Conservation (phyloP, 2,113 vertebrate genomes). For the Upupa epops region DNA sequence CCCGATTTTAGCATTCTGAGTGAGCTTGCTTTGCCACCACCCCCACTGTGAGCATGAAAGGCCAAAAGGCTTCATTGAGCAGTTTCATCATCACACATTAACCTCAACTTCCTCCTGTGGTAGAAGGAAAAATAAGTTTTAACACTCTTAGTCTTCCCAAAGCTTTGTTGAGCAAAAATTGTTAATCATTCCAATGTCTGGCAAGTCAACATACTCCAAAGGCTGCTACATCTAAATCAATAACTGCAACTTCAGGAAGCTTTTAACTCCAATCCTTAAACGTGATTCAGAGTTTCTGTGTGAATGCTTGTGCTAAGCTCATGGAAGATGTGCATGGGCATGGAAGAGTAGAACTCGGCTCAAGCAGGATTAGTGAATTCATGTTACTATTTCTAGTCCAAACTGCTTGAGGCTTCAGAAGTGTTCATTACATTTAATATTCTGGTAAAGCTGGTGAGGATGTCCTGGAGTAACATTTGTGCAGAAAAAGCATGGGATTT, state of each 20-base stretch:
- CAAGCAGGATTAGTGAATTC: not conserved
- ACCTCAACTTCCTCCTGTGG: conserved; percentile 17
- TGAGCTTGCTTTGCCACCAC: not conserved
- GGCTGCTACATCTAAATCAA: not conserved
- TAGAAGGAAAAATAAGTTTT: conserved; percentile 15
- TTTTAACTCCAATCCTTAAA: not conserved
- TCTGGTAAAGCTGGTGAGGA: not conserved
- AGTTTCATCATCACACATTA: conserved; percentile 32
- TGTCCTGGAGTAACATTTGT: not conserved
- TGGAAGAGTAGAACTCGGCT: not conserved
- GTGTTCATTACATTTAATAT: not conserved
- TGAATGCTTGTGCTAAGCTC: not conserved
- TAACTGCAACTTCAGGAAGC: not conserved
- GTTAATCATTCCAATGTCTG: not conserved
- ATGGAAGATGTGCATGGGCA: not conserved
- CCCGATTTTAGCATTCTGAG: not conserved
- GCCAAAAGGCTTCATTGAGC: not conserved
- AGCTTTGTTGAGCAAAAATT: conserved; percentile 2
- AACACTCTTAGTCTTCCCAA: not conserved
- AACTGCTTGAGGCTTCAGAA: not conserved
- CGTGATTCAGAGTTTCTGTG: not conserved
- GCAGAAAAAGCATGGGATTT: not conserved
- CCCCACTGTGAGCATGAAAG: not conserved
- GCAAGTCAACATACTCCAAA: not conserved
- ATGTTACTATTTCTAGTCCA: not conserved